These are phyloP conservation scores for Colletes latitarsis DNA, from an alignment of 1,140 invertebrate genomes.

Conservation along the genomic window DNA sequence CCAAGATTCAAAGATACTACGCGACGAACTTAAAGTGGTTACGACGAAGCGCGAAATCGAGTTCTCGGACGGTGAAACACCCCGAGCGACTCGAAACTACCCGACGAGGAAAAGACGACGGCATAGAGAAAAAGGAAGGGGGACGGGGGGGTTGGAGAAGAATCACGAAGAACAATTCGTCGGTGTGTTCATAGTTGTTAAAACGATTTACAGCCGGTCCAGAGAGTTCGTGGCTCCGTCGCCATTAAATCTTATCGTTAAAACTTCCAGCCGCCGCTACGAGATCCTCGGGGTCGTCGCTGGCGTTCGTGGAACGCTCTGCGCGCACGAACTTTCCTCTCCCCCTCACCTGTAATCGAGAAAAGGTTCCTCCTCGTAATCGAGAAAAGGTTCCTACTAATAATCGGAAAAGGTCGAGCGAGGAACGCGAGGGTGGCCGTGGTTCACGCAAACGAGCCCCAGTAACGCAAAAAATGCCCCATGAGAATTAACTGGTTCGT, in stretches of 20 bases:
- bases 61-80: neutral
- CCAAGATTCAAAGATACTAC: neutral
- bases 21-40: neutral
- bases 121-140: neutral
- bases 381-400: too few species aligned
- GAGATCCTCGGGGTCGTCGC: constrained; percentile 18
- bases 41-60: constrained; percentile 6
- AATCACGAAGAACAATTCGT: constrained; percentile 27
- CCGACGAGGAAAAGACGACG: neutral
- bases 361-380: too few species aligned
- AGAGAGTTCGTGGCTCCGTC: constrained; percentile 30
- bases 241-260: constrained; percentile 53
- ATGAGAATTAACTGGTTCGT: too few species aligned
- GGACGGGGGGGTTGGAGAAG: neutral
- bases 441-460: neutral
- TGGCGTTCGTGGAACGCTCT: neutral
- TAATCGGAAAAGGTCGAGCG: neutral
- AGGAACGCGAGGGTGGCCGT: neutral
- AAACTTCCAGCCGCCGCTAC: constrained; percentile 43
- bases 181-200: constrained; percentile 48
- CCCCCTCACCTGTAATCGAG: neutral
- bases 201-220: constrained; percentile 48
- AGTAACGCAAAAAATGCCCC: neutral
- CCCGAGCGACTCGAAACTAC: neutral
- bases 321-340: neutral